phyloP scores from a whole-genome alignment of 2,888 invertebrate genomes.

The Heliconius ethilla region DNA sequence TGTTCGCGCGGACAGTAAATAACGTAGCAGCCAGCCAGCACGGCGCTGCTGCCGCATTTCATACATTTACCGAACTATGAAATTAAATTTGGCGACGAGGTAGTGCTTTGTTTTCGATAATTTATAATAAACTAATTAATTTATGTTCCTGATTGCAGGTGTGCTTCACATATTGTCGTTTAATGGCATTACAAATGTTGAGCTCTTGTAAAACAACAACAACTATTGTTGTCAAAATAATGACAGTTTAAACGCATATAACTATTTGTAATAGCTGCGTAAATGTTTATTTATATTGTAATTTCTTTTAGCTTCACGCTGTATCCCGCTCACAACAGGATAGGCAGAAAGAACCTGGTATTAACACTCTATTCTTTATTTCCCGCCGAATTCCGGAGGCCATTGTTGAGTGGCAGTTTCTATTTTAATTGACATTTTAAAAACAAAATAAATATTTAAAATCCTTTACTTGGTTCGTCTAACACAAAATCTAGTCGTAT shows the following conservation, averaged over 20 bases:
- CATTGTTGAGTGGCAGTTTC: neutral
- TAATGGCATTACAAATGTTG: slow-evolving; percentile 15
- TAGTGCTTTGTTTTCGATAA: slow-evolving; percentile 53
- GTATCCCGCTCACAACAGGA: too few relatives aligned
- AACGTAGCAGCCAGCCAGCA: slow-evolving; percentile 58
- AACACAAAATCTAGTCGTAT: slow-evolving; percentile 1
- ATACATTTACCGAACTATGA: slow-evolving; percentile 63
- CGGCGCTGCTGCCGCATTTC: slow-evolving; percentile 51
- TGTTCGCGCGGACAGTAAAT: slow-evolving; percentile 65
- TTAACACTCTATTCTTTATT: too few relatives aligned
- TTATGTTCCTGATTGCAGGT: slow-evolving; percentile 17
- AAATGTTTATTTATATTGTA: neutral
- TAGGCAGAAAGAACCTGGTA: too few relatives aligned
- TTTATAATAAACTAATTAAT: slow-evolving; percentile 56
- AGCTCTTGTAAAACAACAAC: neutral
- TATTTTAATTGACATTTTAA: neutral
- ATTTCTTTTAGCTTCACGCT: too few relatives aligned
- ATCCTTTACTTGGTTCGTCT: neutral
- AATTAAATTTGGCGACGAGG: slow-evolving; percentile 74
- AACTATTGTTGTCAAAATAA: neutral
- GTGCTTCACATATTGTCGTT: slow-evolving; percentile 18
- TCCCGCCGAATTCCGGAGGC: too few relatives aligned
- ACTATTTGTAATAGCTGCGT: neutral
- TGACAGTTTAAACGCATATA: neutral
- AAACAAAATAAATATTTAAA: slow-evolving; percentile 5